These are phyloP conservation scores for Leptopterna dolabrata DNA, from an alignment of 2,888 invertebrate genomes.

Conservation along the genomic window DNA sequence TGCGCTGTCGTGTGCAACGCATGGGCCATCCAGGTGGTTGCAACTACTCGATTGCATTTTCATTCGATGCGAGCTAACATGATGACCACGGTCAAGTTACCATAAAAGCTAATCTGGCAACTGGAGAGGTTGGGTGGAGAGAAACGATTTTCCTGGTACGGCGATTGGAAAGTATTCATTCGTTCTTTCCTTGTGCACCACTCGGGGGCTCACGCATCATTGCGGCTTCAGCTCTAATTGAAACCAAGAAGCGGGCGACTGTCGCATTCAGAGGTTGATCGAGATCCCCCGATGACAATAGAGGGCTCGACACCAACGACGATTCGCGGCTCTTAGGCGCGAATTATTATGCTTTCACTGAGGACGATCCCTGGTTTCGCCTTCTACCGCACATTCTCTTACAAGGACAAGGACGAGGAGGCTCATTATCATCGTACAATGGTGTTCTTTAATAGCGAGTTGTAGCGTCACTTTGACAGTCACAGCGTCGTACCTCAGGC, in stretches of 20 bases:
- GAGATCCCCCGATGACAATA: not conserved
- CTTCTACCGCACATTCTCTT: not conserved
- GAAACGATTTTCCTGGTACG: not conserved
- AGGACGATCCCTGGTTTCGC: not conserved
- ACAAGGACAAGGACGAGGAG: not conserved
- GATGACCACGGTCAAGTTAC: not conserved
- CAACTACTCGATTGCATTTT: too few relatives aligned
- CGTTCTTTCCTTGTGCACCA: not conserved
- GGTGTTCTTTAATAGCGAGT: not conserved
- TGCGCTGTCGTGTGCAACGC: too few relatives aligned
- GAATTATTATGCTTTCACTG: slow-evolving; percentile 21
- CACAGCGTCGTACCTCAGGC: too few relatives aligned
- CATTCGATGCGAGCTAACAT: not conserved
- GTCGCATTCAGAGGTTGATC: not conserved
- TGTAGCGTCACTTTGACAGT: too few relatives aligned
- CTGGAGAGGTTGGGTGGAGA: not conserved
- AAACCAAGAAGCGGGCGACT: not conserved
- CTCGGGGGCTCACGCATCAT: not conserved
- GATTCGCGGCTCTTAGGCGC: not conserved
- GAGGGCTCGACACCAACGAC: not conserved
- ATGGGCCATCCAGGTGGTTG: too few relatives aligned
- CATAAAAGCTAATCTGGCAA: not conserved
- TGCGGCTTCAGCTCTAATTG: not conserved
- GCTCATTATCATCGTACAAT: not conserved
- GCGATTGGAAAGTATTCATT: not conserved